A percentile compares a stretch with the other conserved stretches of the same genome.
These are phyloP conservation scores for Heliconius erato DNA, from an alignment of 2,888 invertebrate species.

Conservation along the genomic window DNA sequence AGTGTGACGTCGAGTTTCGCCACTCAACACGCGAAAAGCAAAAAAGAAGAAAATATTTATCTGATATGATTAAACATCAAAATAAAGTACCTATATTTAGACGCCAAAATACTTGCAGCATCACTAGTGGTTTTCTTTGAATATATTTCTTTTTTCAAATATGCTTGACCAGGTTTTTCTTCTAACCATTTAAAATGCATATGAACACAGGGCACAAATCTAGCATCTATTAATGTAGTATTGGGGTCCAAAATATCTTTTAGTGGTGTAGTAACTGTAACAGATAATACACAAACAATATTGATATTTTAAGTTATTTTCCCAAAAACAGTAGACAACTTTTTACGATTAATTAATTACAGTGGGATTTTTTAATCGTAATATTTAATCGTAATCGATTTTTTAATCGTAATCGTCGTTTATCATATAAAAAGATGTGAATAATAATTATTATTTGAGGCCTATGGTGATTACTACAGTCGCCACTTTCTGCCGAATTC, in stretches of 20 bases:
- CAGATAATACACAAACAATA: not conserved
- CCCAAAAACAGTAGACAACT: not conserved
- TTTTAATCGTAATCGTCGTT: too few species aligned
- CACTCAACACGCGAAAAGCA: too few species aligned
- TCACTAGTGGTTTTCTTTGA: slow-evolving; percentile 88
- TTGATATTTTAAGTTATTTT: not conserved
- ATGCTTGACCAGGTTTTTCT: slow-evolving; percentile 68
- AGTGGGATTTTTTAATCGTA: too few species aligned
- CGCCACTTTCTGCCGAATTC: too few species aligned
- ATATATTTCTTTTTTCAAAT: slow-evolving; percentile 87
- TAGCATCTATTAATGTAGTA: slow-evolving; percentile 88
- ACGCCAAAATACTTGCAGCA: slow-evolving; percentile 89
- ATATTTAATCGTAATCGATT: too few species aligned
- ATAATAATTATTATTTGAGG: not conserved
- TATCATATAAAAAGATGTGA: not conserved
- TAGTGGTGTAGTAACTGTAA: slow-evolving; percentile 93
- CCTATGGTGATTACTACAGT: too few species aligned
- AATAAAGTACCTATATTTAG: slow-evolving; percentile 86
- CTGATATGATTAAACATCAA: not conserved
- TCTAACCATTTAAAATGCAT: slow-evolving; percentile 89
- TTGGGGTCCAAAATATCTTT: slow-evolving; percentile 88
- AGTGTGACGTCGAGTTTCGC: too few species aligned
- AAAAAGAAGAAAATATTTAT: not conserved
- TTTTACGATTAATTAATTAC: not conserved
- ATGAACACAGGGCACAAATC: slow-evolving; percentile 92